A percentile compares a stretch with the other conserved stretches of the same genome.
Conservation (phyloP, 2,113 vertebrate genomes). For the Zosterops pallidus region DNA sequence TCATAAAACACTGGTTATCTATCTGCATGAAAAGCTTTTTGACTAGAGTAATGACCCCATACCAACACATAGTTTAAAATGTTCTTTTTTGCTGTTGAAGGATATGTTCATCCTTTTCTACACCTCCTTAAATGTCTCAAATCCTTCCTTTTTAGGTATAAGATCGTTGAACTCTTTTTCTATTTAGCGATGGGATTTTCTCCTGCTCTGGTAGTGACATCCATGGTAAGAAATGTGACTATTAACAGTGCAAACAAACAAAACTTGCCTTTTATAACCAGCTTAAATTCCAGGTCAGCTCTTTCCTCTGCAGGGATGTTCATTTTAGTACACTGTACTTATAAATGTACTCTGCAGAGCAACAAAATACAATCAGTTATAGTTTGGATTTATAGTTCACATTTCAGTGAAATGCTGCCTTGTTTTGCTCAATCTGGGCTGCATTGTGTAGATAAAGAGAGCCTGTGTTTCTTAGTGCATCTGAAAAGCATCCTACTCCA, state of each 20-base stretch:
- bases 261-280: background rate
- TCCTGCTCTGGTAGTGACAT: constrained; percentile 93
- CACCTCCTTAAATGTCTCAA: background rate
- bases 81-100: background rate
- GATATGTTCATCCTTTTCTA: background rate
- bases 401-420: background rate
- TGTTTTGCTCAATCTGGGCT: background rate
- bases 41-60: background rate
- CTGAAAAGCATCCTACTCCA: background rate
- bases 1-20: background rate
- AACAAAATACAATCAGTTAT: background rate
- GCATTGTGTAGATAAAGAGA: background rate
- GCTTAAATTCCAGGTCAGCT: background rate
- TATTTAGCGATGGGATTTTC: constrained; percentile 97
- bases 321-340: background rate
- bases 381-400: background rate
- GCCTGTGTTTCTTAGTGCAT: background rate
- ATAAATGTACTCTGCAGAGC: background rate
- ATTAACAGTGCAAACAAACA: background rate
- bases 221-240: constrained; percentile 86
- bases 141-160: constrained; percentile 80
- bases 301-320: background rate
- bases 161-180: constrained; percentile 94
- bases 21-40: background rate
- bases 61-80: background rate